Evolutionary conservation across 2,113 vertebrate genomes (phyloP).

Genomic region (Ptilonorhynchus violaceus): DNA sequence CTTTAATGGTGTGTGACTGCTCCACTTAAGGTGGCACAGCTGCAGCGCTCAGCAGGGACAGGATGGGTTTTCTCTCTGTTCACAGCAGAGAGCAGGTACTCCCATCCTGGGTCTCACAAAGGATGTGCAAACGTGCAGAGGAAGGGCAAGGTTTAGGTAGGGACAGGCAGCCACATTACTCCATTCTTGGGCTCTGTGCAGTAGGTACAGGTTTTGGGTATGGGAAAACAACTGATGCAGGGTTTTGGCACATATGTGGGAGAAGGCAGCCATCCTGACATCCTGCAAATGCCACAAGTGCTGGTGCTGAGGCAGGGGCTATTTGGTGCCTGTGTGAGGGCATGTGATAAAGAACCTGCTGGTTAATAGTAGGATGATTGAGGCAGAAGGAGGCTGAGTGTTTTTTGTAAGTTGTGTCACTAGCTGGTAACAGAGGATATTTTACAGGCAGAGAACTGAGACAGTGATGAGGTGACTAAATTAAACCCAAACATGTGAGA

Average conservation of each 20-base stretch:
- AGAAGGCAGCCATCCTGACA: background rate
- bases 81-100: background rate
- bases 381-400: background rate
- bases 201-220: background rate
- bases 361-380: background rate
- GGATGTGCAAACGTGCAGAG: rapidly evolving
- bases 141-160: background rate
- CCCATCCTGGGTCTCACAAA: background rate
- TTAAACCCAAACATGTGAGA: background rate
- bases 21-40: background rate
- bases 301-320: background rate
- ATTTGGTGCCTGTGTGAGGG: background rate
- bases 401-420: background rate
- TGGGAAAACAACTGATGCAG: background rate
- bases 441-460: background rate
- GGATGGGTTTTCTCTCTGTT: background rate
- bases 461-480: background rate
- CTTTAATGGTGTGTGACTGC: background rate
- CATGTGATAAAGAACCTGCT: background rate
- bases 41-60: background rate
- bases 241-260: rapidly evolving
- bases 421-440: background rate
- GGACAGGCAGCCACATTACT: background rate
- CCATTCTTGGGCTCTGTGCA: background rate
- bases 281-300: background rate